Conservation (phyloP, 2,888 invertebrate species). For the Chaitophorus viminalis region DNA sequence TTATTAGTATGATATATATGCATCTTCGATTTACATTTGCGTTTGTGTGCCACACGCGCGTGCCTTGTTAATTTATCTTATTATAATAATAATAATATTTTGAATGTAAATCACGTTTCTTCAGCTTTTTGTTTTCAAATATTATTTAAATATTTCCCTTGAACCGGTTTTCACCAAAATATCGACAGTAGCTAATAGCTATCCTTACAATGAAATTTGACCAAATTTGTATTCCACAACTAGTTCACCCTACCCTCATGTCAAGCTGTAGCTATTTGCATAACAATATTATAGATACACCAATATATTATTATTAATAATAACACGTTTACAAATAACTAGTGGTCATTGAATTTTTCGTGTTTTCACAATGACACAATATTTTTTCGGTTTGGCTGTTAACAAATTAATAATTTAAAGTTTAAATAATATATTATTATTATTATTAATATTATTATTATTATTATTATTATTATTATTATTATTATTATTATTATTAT, state of each 20-base stretch:
- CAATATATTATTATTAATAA: background rate
- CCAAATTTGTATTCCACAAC: background rate
- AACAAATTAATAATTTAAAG: constrained; percentile 11
- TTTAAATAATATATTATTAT: constrained; percentile 15
- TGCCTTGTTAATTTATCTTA: background rate
- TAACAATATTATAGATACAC: background rate
- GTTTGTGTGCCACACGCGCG: background rate
- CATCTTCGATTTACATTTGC: background rate
- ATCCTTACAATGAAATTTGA: background rate
- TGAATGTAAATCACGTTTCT: background rate
- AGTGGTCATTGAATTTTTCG: background rate
- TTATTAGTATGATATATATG: background rate
- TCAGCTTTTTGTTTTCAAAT: background rate
- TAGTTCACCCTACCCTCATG: background rate
- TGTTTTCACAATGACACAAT: background rate
- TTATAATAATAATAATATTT: background rate
- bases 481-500: constrained; percentile 8
- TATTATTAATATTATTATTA: constrained; percentile 10
- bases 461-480: constrained; percentile 9
- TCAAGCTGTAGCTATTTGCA: background rate
- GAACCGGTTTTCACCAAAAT: background rate
- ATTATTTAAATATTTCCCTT: background rate
- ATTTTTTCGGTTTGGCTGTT: too few relatives aligned
- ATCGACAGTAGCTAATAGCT: background rate
- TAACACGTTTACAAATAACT: background rate